phyloP scores from a whole-genome alignment of 1,140 invertebrate genomes.

The Drosophila littoralis region DNA sequence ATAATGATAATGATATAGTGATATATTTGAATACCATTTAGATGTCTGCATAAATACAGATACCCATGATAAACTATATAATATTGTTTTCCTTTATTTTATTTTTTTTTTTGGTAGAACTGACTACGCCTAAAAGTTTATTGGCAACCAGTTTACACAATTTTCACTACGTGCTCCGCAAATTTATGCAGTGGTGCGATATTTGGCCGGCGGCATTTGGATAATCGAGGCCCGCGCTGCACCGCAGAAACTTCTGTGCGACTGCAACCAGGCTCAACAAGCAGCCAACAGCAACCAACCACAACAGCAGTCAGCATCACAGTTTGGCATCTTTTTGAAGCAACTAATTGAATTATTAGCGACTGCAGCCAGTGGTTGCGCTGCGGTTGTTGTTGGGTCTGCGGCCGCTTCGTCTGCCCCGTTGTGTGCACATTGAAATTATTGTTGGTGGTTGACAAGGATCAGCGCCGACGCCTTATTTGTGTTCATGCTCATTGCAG shows the following conservation, averaged over 20 bases:
- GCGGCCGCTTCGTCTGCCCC: conserved; percentile 27
- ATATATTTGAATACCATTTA: too few species aligned
- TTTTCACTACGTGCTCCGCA: conserved; percentile 33
- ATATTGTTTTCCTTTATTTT: too few species aligned
- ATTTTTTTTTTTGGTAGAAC: neutral
- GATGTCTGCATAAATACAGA: too few species aligned
- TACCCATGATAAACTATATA: too few species aligned
- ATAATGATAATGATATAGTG: too few species aligned
- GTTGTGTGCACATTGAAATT: conserved; percentile 61
- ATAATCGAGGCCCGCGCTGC: conserved; percentile 64
- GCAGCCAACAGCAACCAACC: conserved; percentile 11
- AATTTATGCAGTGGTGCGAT: conserved; percentile 74
- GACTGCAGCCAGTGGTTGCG: conserved; percentile 40
- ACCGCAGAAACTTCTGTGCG: conserved; percentile 45
- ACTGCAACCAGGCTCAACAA: conserved; percentile 9
- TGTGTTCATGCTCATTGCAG: conserved; percentile 76
- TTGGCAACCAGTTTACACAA: conserved; percentile 34
- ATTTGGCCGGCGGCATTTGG: conserved; percentile 63
- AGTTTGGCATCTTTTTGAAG: conserved; percentile 66
- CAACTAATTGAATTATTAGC: conserved; percentile 83
- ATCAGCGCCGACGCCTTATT: conserved; percentile 81
- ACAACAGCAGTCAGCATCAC: conserved; percentile 35
- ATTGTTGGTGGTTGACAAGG: conserved; percentile 81
- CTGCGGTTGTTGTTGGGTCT: conserved; percentile 24
- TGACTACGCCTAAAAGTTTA: neutral